Percentiles rank a stretch among this genome's conserved stretches.
Evolutionary conservation across 2,113 vertebrate species (phyloP).

Genomic region (Lagopus muta): DNA sequence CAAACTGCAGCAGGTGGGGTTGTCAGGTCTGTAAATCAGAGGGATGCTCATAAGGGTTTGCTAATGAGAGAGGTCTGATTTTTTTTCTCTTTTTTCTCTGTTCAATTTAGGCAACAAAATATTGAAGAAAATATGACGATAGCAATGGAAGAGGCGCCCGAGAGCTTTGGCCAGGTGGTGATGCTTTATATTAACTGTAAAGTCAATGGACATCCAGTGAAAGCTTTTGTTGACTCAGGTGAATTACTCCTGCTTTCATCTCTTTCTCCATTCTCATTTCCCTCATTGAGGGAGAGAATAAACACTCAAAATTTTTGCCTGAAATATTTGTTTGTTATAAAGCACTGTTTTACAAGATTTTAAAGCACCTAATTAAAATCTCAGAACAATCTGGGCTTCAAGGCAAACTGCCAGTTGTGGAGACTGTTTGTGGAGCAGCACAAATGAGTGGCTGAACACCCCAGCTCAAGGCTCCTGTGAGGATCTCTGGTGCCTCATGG

Average conservation of each 20-base stretch:
- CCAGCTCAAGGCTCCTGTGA: not conserved
- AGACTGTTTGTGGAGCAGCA: not conserved
- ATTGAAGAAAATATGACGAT: slow-evolving; percentile 99
- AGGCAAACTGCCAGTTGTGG: not conserved
- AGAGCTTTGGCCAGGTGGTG: slow-evolving; percentile 98
- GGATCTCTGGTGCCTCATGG: not conserved
- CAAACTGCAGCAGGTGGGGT: not conserved
- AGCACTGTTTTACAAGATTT: not conserved
- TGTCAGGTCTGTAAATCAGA: not conserved
- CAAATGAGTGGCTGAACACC: rapidly evolving
- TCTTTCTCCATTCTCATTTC: not conserved
- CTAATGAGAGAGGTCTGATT: not conserved
- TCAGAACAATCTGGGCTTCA: not conserved
- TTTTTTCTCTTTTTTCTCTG: not conserved
- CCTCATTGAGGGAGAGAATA: not conserved
- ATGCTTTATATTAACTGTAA: slow-evolving; percentile 99
- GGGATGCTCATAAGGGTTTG: not conserved
- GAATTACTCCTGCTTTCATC: not conserved
- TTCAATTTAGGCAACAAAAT: slow-evolving; percentile 91
- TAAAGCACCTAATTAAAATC: not conserved
- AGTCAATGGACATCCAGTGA: slow-evolving; percentile 97
- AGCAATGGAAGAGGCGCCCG: slow-evolving; percentile 98
- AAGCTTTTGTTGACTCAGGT: slow-evolving; percentile 99
- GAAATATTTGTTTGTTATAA: not conserved
- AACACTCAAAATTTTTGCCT: not conserved